Conservation (phyloP, 2,797 vertebrate species). For the Denticeps clupeoides region DNA sequence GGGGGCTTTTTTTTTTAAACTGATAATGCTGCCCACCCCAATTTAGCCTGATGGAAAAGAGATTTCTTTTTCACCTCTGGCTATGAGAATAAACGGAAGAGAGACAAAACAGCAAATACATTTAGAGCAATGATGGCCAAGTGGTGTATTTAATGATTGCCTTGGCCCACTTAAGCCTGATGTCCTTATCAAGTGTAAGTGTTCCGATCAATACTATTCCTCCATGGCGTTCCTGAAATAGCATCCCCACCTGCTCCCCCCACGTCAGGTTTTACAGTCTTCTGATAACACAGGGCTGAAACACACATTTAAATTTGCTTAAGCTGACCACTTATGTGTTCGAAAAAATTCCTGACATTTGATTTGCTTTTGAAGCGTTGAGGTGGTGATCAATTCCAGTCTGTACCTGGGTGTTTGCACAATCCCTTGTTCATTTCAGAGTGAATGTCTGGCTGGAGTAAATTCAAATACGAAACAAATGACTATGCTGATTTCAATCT, state of each 20-base stretch:
- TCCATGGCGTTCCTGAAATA: conserved; percentile 53
- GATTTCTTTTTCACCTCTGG: conserved; percentile 85
- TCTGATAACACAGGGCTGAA: too few species aligned
- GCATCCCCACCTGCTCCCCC: conserved; percentile 33
- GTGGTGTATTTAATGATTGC: conserved; percentile 63
- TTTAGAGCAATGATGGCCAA: conserved; percentile 65
- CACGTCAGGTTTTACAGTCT: conserved; percentile 4
- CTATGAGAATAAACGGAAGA: conserved; percentile 19
- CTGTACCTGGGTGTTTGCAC: too few species aligned
- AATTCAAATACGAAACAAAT: too few species aligned
- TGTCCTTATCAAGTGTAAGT: conserved; percentile 61
- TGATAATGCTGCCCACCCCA: conserved; percentile 96
- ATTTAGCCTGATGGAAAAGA: conserved; percentile 96
- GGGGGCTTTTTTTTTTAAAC: conserved; percentile 72
- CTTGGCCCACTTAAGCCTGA: conserved; percentile 66
- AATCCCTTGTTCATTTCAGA: too few species aligned
- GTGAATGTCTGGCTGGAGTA: too few species aligned
- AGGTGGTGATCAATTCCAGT: too few species aligned
- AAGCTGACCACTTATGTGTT: too few species aligned
- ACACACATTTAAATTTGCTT: too few species aligned
- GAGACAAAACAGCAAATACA: conserved; percentile 45
- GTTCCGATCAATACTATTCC: conserved; percentile 59
- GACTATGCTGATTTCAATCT: too few species aligned
- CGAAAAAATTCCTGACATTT: too few species aligned
- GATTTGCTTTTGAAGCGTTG: too few species aligned